Evolutionary conservation across 2,888 invertebrate species (phyloP).

Genomic region (Rutpela maculata): DNA sequence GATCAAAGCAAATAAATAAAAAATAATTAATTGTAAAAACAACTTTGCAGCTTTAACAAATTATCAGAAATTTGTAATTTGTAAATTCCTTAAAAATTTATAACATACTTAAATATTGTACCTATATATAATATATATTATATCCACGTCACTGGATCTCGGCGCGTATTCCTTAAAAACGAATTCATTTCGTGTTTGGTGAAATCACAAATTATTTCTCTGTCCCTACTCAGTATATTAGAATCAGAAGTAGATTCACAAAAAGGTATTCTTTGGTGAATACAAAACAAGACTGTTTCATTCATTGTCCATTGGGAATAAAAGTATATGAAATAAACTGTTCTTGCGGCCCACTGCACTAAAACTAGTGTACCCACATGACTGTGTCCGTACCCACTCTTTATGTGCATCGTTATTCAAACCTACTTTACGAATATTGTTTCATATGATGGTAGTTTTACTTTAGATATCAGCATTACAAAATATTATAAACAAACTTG

Average conservation of each 20-base stretch:
- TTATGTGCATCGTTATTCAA: conserved; percentile 48
- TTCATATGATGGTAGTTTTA: background rate
- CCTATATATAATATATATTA: background rate
- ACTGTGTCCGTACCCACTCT: conserved; percentile 48
- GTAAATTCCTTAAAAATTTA: background rate
- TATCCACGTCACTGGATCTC: background rate
- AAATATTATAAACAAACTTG: conserved; percentile 5
- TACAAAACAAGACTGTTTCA: conserved; percentile 10
- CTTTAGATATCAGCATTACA: conserved; percentile 10
- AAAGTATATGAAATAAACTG: conserved; percentile 44
- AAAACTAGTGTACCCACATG: conserved; percentile 51
- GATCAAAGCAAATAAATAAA: too few species aligned
- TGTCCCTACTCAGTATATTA: background rate
- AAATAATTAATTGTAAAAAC: too few species aligned
- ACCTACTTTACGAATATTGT: conserved; percentile 23
- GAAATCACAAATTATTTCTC: background rate
- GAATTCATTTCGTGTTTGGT: background rate
- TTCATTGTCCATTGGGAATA: conserved; percentile 23
- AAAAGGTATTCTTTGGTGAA: background rate
- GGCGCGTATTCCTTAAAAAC: background rate
- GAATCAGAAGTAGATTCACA: background rate
- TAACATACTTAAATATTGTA: too few species aligned
- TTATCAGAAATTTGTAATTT: background rate
- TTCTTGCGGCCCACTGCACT: conserved; percentile 49
- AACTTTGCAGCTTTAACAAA: too few species aligned